These are phyloP conservation scores for Antheraea mylitta DNA, from an alignment of 1,140 invertebrate species.

Conservation along the genomic window DNA sequence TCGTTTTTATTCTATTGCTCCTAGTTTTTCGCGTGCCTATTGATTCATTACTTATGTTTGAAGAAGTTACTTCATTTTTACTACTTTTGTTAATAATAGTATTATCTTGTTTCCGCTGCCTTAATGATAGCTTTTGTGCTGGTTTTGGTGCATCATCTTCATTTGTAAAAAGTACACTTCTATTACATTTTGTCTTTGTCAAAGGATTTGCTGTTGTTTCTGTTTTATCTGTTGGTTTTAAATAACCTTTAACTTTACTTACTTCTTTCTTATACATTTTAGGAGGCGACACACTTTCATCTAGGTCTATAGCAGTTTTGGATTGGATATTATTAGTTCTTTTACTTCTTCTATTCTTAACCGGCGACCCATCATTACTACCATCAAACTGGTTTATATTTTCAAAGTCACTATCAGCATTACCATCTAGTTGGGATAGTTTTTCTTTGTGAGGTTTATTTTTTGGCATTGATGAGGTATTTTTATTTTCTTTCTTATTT, in stretches of 20 bases:
- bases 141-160: conserved; percentile 1
- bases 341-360: conserved; percentile 29
- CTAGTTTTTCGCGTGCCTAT: conserved; percentile 4
- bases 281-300: conserved; percentile 54
- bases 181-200: background rate
- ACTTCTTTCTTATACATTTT: conserved; percentile 44
- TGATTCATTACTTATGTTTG: background rate
- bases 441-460: conserved; percentile 35
- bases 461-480: conserved; percentile 26
- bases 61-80: background rate
- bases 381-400: conserved; percentile 61
- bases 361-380: conserved; percentile 39
- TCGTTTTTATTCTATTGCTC: background rate
- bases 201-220: background rate
- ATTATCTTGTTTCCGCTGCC: background rate
- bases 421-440: conserved; percentile 27
- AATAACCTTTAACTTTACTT: background rate
- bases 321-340: conserved; percentile 28
- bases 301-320: conserved; percentile 26
- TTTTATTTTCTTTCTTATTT: conserved; percentile 33
- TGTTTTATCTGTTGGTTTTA: background rate
- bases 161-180: background rate
- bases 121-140: background rate
- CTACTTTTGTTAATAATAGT: background rate
- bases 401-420: conserved; percentile 30